Evolutionary conservation across 1,140 invertebrate species (phyloP), one percentile per base, ranked within the genome.

Genomic region (Euura saliciscinereae): DNA sequence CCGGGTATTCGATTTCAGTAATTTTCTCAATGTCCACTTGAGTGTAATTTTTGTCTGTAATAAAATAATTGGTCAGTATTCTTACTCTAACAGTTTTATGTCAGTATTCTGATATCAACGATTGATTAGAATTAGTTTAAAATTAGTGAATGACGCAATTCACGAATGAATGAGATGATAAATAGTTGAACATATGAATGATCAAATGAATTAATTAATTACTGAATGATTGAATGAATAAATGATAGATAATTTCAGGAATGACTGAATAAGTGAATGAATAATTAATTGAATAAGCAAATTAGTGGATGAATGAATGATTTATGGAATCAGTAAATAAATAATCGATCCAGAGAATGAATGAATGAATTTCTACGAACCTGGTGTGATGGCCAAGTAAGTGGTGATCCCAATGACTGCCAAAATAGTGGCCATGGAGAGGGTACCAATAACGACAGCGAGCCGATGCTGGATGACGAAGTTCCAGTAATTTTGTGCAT

Each of bases 361-460:
- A 28, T 28, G 28, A 28, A 28, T 28, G 28, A 28, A 28, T 28
- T 28, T 28, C 28, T 3, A 67, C 66, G 10, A 8, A 42, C 43
- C 3, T 28, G 66, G 5, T 59, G 51, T 8, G 13, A 59, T 6
- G 13, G 66, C 28, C 43, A 44, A 4, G 28, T 44, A 28, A 44
- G 42, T 70, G 2, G 69, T 59, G 42, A 64, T 3, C 4, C 65
- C 66, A 2, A 66, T 45, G 46, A 72, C 65, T 6, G 69, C 13
- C 3, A 70, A 10, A 11, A 73, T 10, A 10, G 8, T 28, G 6
- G 51, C 43, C 3, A 70, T 66, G 4, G 67, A 73, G 7, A 69
- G n/a, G 28, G 69, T 70, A 2, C 43, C 66, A 42, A 64, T 44
- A 44, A 73, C 44, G 46, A 69, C 45, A 8, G 72, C n/a, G 45